Base-by-base conservation (phyloP, 2,888 invertebrate species). In the Cylloceria caligata region DNA sequence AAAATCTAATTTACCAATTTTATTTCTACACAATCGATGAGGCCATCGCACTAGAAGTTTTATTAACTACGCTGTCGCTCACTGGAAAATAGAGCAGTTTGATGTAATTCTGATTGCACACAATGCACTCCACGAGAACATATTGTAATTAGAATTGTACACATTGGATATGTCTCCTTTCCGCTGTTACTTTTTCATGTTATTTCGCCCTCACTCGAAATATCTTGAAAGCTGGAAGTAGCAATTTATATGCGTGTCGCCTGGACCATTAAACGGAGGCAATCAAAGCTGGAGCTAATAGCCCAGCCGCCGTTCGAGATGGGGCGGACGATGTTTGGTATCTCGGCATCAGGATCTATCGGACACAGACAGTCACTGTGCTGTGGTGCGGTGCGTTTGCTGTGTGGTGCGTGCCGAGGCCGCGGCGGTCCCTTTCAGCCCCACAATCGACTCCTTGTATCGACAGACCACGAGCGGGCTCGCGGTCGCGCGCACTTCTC, bases 371-470 rank as follows among this genome's bases (percentile, higher is more conserved):
- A 65, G 49, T 60, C 80, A 81, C 81, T 80, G 79, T 80, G 72
- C 78, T 72, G 68, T 57, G 64, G 55, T 57, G 71, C 83, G 83
- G 80, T 81, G 82, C 80, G 80, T 85, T 83, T 85, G 78, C 62
- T 67, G 76, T 68, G 71, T 68, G 83, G 85, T 84, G 84, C 84
- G 85, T 84, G 83, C 75, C 75, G 81, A 72, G 68, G 78, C 80
- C 74, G 80, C 64, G 84, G 85, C 86, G 85, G 87, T 85, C 88
- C 87, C 89, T 91, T 91, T 91, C 85, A 89, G 86, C 81, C 85
- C 88, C 85, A 92, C 92, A 92, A 91, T 91, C 92, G 91, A 88
- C 89, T 88, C 92, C 91, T 92, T 92, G 92, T 92, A 92, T 92
- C 91, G 92, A 91, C 90, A 88, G 86, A 87, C 84, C 84, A 84